Percentiles rank a stretch among this genome's conserved stretches.
Evolutionary conservation across 2,888 invertebrate genomes (phyloP).

Genomic region (Parelbella ahira): DNA sequence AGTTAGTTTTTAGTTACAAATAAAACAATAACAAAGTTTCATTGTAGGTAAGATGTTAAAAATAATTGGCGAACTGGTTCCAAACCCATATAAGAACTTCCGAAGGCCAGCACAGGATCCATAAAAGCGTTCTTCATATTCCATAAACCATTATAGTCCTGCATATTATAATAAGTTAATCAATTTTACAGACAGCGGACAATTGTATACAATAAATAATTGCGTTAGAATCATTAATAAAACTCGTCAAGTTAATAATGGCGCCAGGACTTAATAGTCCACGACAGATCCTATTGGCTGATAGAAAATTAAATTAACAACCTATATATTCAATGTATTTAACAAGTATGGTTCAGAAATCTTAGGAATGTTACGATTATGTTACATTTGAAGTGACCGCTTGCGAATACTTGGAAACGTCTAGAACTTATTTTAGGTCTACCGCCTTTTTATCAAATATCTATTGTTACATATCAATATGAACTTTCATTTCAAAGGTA

Average conservation of each 20-base stretch:
- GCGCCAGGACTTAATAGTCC: conserved; percentile 29
- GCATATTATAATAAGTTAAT: conserved; percentile 26
- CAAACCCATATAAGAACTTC: neutral
- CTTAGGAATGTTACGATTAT: conserved; percentile 4
- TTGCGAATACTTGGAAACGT: too few relatives aligned
- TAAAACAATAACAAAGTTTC: too few relatives aligned
- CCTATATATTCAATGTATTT: conserved; percentile 2
- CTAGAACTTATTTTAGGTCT: too few relatives aligned
- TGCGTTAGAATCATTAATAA: conserved; percentile 30
- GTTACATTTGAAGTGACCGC: too few relatives aligned
- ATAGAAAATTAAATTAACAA: conserved; percentile 24
- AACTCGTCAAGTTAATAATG: conserved; percentile 30
- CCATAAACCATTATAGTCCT: conserved; percentile 12
- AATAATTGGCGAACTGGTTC: neutral
- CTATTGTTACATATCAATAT: too few relatives aligned
- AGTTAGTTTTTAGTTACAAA: too few relatives aligned
- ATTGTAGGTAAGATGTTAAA: too few relatives aligned
- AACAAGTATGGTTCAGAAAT: conserved; percentile 7
- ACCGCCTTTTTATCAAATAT: too few relatives aligned
- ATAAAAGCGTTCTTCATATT: conserved; percentile 19
- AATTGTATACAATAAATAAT: conserved; percentile 31
- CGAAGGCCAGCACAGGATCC: conserved; percentile 7
- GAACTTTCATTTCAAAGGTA: too few relatives aligned
- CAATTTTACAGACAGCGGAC: conserved; percentile 26
- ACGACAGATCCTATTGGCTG: conserved; percentile 27